Percentiles rank a stretch among this genome's conserved stretches.
Evolutionary conservation across 1,140 invertebrate species (phyloP).

Genomic region (Archivesica marissinica): DNA sequence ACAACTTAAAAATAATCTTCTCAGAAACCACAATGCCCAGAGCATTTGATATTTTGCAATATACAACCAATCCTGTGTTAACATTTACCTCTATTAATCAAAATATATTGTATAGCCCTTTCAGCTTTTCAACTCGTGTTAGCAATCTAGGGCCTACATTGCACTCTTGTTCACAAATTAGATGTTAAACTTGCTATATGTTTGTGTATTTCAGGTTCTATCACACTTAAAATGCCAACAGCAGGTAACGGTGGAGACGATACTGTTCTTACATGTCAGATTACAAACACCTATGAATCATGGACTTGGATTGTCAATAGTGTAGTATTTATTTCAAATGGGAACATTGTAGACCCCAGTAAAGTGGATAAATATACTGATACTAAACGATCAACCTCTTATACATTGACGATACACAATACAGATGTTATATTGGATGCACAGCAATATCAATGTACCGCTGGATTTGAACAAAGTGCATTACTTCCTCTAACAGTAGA

Average conservation of each 20-base stretch:
- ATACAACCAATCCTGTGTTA: no score
- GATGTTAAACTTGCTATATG: no score
- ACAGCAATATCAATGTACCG: neutral
- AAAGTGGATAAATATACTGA: neutral
- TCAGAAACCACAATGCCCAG: no score
- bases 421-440: neutral
- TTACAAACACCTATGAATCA: neutral
- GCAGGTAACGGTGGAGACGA: constrained; percentile 2
- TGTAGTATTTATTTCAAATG: neutral
- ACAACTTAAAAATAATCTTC: no score
- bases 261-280: neutral
- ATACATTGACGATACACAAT: neutral
- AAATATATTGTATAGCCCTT: no score
- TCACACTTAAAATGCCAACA: neutral
- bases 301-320: neutral
- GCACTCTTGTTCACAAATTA: no score
- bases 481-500: neutral
- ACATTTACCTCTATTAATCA: no score
- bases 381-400: neutral
- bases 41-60: no score
- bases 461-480: neutral
- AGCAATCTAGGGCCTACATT: no score
- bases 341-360: neutral
- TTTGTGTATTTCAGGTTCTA: neutral
- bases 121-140: no score